Evolutionary conservation across 2,888 invertebrate genomes (phyloP).

Genomic region (Aproaerema taeniolella): DNA sequence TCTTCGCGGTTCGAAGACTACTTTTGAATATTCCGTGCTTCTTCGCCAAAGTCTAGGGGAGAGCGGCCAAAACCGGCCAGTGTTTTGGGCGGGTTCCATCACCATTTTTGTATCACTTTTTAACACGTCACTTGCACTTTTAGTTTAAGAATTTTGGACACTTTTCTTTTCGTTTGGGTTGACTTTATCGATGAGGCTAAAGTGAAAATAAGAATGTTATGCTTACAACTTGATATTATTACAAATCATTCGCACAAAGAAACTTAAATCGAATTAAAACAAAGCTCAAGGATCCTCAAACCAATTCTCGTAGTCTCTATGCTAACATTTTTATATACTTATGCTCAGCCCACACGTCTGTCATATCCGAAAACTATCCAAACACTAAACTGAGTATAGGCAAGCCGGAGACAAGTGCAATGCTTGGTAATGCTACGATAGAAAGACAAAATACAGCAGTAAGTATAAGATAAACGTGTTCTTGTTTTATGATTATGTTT

Average conservation of each 20-base stretch:
- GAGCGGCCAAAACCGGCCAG: constrained; percentile 65
- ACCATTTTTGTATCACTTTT: constrained; percentile 51
- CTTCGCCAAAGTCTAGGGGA: constrained; percentile 67
- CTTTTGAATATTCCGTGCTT: constrained; percentile 67
- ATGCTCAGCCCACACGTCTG: constrained; percentile 32
- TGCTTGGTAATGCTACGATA: no score
- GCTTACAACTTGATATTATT: no score
- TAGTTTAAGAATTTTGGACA: constrained; percentile 17
- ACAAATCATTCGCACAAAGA: no score
- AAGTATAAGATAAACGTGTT: no score
- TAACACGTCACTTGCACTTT: constrained; percentile 24
- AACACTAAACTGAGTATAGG: constrained; percentile 12
- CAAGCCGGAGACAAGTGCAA: no score
- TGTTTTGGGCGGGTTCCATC: constrained; percentile 62
- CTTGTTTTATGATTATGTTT: no score
- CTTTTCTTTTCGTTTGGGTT: constrained; percentile 5
- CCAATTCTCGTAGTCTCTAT: no score
- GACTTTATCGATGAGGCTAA: constrained; percentile 47
- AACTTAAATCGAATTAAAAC: no score
- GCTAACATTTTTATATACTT: no score
- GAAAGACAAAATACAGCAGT: no score
- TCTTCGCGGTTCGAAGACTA: constrained; percentile 65
- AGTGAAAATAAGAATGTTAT: no score
- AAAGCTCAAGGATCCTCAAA: background rate
- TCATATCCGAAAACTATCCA: constrained; percentile 24